These are phyloP conservation scores for Trogon surrucura DNA, from an alignment of 2,113 vertebrate species.

Conservation along the genomic window DNA sequence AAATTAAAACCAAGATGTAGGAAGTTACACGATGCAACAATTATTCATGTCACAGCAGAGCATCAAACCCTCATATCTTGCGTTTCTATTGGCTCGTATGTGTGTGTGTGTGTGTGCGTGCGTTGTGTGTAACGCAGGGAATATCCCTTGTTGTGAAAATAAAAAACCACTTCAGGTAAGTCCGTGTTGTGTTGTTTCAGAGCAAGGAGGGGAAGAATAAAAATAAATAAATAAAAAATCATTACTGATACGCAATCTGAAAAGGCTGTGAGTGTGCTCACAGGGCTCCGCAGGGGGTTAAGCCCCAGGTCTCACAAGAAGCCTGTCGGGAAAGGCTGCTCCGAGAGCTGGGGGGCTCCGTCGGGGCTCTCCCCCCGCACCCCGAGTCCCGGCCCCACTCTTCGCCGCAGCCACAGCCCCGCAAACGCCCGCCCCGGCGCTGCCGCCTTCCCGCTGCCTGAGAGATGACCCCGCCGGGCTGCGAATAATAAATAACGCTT, in stretches of 20 bases:
- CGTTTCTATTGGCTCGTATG: slow-evolving; percentile 38
- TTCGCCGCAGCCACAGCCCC: neutral
- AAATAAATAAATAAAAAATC: neutral
- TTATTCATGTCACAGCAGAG: slow-evolving; percentile 73
- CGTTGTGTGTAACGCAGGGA: slow-evolving; percentile 36
- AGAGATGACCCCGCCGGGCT: neutral
- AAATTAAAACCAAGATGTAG: slow-evolving; percentile 81
- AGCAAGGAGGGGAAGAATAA: neutral
- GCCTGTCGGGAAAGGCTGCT: neutral
- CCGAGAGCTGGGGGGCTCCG: rapidly evolving
- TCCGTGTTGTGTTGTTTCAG: slow-evolving; percentile 13
- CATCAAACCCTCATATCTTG: slow-evolving; percentile 31
- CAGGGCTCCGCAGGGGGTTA: neutral
- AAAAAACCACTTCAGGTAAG: slow-evolving; percentile 45
- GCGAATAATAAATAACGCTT: neutral
- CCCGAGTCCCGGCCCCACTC: neutral
- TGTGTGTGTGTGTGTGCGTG: neutral
- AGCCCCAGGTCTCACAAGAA: neutral
- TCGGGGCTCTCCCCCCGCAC: neutral
- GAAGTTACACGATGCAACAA: slow-evolving; percentile 77
- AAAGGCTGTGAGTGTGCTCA: neutral
- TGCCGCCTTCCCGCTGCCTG: neutral
- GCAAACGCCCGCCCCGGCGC: neutral
- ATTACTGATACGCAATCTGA: neutral
- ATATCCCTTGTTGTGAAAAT: slow-evolving; percentile 65